Conservation (phyloP, 1,140 invertebrate genomes). For the Ips nitidus region DNA sequence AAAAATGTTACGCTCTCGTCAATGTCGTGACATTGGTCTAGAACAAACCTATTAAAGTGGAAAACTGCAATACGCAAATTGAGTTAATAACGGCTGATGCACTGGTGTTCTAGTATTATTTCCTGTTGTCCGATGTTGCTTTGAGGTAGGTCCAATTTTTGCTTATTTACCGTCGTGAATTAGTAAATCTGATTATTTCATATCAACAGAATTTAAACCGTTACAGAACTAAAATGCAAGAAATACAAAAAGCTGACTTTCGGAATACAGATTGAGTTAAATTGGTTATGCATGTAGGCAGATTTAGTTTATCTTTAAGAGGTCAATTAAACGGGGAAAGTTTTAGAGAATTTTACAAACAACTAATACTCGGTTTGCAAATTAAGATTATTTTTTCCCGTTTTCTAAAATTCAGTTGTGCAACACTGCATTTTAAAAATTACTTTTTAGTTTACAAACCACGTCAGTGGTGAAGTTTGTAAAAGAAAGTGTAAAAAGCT, state of each 20-base stretch:
- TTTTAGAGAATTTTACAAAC: too few species aligned
- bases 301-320: too few species aligned
- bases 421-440: too few species aligned
- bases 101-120: slow-evolving; percentile 1
- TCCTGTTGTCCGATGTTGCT: neutral
- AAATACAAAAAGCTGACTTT: neutral
- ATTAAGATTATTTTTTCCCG: too few species aligned
- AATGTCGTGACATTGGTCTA: slow-evolving; percentile 21
- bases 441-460: too few species aligned
- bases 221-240: neutral
- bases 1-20: slow-evolving; percentile 3
- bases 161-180: neutral
- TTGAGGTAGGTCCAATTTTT: neutral
- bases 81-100: slow-evolving; percentile 4
- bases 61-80: slow-evolving; percentile 11
- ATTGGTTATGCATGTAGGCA: too few species aligned
- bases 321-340: too few species aligned
- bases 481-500: too few species aligned
- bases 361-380: too few species aligned
- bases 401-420: too few species aligned
- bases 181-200: neutral
- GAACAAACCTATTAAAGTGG: slow-evolving; percentile 14
- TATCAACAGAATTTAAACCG: neutral
- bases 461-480: too few species aligned
- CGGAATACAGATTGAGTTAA: too few species aligned